A percentile compares a stretch with the other conserved stretches of the same genome.
Evolutionary conservation across 2,797 vertebrate genomes (phyloP).

Genomic region (Enteromius afrohamiltoni): DNA sequence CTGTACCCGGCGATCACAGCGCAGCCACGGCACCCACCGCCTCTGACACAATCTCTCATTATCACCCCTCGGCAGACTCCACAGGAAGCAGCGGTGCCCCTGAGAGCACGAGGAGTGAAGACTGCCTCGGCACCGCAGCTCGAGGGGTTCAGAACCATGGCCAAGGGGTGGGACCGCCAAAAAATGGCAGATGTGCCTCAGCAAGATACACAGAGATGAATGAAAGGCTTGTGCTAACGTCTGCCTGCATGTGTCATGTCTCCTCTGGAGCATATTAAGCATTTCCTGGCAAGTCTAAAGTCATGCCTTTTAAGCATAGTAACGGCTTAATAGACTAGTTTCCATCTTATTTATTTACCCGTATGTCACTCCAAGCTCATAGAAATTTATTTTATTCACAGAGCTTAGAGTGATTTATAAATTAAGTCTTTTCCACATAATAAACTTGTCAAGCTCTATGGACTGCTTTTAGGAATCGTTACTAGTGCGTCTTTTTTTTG

Average conservation of each 20-base stretch:
- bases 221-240: constrained; percentile 37
- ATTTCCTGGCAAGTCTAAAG: constrained; percentile 1
- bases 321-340: background rate
- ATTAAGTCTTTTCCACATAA: background rate
- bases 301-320: background rate
- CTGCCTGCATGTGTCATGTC: constrained; percentile 7
- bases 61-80: constrained; percentile 51
- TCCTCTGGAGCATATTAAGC: constrained; percentile 27
- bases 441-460: background rate
- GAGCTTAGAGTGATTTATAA: background rate
- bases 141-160: constrained; percentile 1
- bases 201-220: constrained; percentile 33
- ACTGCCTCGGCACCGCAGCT: constrained; percentile 13
- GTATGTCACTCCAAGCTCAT: background rate
- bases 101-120: constrained; percentile 31
- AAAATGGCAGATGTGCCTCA: constrained; percentile 43
- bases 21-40: constrained; percentile 6
- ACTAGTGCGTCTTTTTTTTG: background rate
- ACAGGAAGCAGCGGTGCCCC: constrained; percentile 25
- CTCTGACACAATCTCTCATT: constrained; percentile 53
- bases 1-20: constrained; percentile 47
- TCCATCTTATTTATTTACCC: background rate
- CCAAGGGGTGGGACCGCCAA: constrained; percentile 18
- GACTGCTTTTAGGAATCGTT: background rate
- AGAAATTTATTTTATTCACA: background rate